A percentile compares a stretch with the other conserved stretches of the same genome.
Conservation (phyloP, 2,888 invertebrate species). For the Panzeria rudis region DNA sequence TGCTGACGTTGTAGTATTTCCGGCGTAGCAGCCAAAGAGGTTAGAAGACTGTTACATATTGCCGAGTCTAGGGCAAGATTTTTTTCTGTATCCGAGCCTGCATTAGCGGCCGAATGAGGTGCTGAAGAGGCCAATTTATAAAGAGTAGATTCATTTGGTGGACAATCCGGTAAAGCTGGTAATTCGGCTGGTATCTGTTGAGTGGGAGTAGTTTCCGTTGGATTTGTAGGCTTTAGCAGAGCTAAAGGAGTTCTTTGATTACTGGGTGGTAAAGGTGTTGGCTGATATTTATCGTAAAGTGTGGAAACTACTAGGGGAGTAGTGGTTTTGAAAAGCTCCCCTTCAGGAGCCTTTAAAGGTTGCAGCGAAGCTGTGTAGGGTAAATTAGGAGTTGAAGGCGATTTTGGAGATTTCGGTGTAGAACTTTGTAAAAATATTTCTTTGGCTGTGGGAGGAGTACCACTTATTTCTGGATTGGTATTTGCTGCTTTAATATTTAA, state of each 20-base stretch:
- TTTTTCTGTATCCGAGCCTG: conserved; percentile 17
- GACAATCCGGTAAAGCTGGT: conserved; percentile 84
- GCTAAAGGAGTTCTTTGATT: conserved; percentile 22
- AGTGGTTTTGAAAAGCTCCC: conserved; percentile 28
- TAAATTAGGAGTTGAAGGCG: neutral
- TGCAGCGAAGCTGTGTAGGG: conserved; percentile 30
- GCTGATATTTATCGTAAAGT: conserved; percentile 39
- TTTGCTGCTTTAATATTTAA: neutral
- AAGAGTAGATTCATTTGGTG: conserved; percentile 86
- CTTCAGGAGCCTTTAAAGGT: conserved; percentile 22
- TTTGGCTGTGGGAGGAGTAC: neutral
- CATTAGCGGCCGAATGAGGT: conserved; percentile 76
- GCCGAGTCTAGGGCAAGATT: conserved; percentile 75
- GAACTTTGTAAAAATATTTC: conserved; percentile 5
- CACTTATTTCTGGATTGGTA: neutral
- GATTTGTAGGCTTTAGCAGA: conserved; percentile 46
- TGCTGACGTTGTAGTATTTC: conserved; percentile 71
- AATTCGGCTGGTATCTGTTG: conserved; percentile 75
- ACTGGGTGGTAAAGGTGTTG: conserved; percentile 32
- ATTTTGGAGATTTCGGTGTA: neutral
- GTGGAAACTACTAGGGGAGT: conserved; percentile 42
- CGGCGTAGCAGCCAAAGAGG: conserved; percentile 68
- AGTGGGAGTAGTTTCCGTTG: conserved; percentile 45
- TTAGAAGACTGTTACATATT: conserved; percentile 75
- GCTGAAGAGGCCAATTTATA: conserved; percentile 78